Percentiles rank a stretch among this genome's conserved stretches.
Conservation (phyloP, 1,140 invertebrate genomes). For the Drosophila insularis region DNA sequence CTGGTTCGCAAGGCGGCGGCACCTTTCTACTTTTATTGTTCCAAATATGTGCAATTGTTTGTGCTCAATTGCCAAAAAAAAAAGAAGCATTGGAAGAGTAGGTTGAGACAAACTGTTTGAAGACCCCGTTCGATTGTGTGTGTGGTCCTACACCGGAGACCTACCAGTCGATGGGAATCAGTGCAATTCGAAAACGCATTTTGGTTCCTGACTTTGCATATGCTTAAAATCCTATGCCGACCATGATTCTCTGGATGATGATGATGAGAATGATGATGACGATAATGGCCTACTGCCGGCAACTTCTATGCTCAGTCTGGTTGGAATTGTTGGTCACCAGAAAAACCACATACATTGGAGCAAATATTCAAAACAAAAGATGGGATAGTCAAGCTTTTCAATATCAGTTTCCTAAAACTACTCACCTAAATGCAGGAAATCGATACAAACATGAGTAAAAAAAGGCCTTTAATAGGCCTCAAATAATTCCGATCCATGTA, state of each 20-base stretch:
- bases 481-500: too few species aligned
- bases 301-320: background rate
- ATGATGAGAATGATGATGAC: background rate
- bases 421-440: too few species aligned
- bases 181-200: slow-evolving; percentile 65
- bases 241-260: background rate
- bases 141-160: slow-evolving; percentile 42
- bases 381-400: too few species aligned
- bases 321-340: background rate
- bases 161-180: slow-evolving; percentile 53
- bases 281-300: background rate
- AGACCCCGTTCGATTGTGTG: slow-evolving; percentile 31
- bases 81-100: slow-evolving; percentile 10
- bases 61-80: slow-evolving; percentile 64
- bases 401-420: too few species aligned
- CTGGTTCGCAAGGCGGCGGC: slow-evolving; percentile 17
- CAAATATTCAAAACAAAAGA: too few species aligned
- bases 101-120: slow-evolving; percentile 41
- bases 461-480: too few species aligned
- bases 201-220: slow-evolving; percentile 68
- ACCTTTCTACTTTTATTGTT: slow-evolving; percentile 32
- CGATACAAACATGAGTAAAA: too few species aligned
- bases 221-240: slow-evolving; percentile 61
- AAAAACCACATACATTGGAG: background rate
- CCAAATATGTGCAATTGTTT: slow-evolving; percentile 58